A percentile compares a stretch with the other conserved stretches of the same genome.
Evolutionary conservation across 1,140 invertebrate genomes (phyloP).

Genomic region (Ceratitis capitata): DNA sequence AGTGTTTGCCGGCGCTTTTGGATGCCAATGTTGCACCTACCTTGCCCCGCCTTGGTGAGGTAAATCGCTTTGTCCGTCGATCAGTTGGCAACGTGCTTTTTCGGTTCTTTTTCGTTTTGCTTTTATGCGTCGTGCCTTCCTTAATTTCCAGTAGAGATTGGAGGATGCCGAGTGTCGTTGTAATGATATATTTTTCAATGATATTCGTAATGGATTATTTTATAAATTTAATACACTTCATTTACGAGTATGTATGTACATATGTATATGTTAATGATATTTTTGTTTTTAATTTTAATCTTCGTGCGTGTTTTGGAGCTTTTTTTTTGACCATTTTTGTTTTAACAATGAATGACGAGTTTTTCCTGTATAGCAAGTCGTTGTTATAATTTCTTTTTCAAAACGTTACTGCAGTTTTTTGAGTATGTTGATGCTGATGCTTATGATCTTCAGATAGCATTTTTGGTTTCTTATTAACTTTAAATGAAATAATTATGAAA

Average conservation of each 20-base stretch:
- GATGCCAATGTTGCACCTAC: neutral
- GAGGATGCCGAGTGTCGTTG: neutral
- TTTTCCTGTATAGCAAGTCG: too few species aligned
- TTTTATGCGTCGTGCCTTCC: neutral
- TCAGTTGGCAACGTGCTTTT: neutral
- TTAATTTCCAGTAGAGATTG: neutral
- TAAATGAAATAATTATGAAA: too few species aligned
- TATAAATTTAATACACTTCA: neutral
- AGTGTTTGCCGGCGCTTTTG: neutral
- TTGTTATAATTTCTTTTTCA: neutral
- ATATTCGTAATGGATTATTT: neutral
- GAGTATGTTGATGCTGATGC: too few species aligned
- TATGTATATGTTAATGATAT: neutral
- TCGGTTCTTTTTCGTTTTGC: neutral
- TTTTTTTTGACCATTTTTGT: too few species aligned
- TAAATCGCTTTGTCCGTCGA: neutral
- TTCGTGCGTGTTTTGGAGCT: neutral
- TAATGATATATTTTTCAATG: neutral
- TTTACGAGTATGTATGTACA: too few species aligned
- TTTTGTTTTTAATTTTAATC: neutral
- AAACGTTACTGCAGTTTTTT: neutral
- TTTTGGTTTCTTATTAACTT: too few species aligned
- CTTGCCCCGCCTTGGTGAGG: neutral
- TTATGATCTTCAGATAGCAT: too few species aligned
- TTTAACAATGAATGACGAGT: too few species aligned